A percentile compares a stretch with the other conserved stretches of the same genome.
Evolutionary conservation across 2,888 invertebrate species (phyloP).

Genomic region (Brachypalpus laphriformis): DNA sequence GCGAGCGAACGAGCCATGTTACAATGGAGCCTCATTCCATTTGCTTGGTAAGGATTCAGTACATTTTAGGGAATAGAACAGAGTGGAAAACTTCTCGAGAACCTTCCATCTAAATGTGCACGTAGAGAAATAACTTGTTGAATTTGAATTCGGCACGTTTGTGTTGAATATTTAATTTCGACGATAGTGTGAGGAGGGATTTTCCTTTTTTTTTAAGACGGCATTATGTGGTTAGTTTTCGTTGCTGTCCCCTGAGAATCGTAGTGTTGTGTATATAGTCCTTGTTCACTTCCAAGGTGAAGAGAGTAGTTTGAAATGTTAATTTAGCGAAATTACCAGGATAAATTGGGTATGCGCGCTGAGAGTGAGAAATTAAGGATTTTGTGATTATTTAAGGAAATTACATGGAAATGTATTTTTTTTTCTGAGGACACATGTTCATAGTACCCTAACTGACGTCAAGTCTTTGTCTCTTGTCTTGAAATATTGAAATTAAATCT

Average conservation of each 20-base stretch:
- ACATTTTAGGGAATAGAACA: neutral
- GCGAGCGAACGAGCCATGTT: neutral
- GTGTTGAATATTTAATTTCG: constrained; percentile 40
- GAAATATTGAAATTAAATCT: too few relatives aligned
- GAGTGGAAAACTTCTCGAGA: neutral
- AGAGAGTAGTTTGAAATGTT: constrained; percentile 41
- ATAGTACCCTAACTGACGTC: neutral
- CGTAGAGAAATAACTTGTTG: constrained; percentile 66
- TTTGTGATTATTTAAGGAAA: neutral
- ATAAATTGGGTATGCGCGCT: constrained; percentile 19
- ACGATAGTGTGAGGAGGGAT: constrained; percentile 39
- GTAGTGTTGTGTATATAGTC: neutral
- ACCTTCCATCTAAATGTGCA: constrained; percentile 6
- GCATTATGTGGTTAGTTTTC: constrained; percentile 37
- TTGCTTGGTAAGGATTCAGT: neutral
- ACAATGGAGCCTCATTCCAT: constrained; percentile 2
- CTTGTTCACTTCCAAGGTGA: neutral
- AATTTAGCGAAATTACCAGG: constrained; percentile 40
- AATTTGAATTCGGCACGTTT: constrained; percentile 61
- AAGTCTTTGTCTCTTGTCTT: too few relatives aligned
- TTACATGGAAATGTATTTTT: neutral
- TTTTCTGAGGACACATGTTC: too few relatives aligned
- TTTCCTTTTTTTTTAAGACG: neutral
- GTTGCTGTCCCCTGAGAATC: neutral
- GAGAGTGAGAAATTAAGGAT: neutral